phyloP scores from a whole-genome alignment of 1,140 invertebrate genomes.

The Penaeus chinensis region DNA sequence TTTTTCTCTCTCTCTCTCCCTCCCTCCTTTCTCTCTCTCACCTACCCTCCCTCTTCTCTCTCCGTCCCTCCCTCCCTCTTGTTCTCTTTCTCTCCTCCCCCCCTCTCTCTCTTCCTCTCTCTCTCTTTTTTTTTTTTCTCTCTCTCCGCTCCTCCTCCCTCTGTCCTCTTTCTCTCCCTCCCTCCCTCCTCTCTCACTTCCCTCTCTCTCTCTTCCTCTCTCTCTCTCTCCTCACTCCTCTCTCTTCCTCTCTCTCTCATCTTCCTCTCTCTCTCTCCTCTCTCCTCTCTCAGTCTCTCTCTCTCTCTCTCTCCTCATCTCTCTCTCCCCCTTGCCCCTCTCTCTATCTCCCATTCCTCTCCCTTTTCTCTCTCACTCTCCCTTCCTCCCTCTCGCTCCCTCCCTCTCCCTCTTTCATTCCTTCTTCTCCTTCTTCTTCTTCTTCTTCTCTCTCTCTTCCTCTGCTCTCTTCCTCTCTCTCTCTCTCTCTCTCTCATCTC shows the following conservation, averaged over 20 bases:
- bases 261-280: too few relatives aligned
- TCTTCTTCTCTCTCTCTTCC: too few relatives aligned
- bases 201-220: conserved; percentile 9
- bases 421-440: conserved; percentile 9
- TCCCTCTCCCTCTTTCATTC: conserved; percentile 1
- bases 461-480: too few relatives aligned
- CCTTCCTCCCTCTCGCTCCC: conserved; percentile 1
- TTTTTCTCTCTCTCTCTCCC: too few relatives aligned
- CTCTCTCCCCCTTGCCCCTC: neutral
- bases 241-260: conserved; percentile 3
- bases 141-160: too few relatives aligned
- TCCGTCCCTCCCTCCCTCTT: neutral
- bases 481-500: too few relatives aligned
- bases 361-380: neutral
- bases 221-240: conserved; percentile 1
- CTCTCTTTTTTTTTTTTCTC: too few relatives aligned
- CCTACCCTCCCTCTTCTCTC: neutral
- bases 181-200: too few relatives aligned
- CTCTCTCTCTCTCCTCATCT: conserved; percentile 1
- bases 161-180: conserved; percentile 3
- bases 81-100: neutral
- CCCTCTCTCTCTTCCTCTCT: conserved; percentile 8
- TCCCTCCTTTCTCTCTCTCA: too few relatives aligned
- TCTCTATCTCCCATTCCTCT: neutral
- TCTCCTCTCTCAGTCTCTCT: too few relatives aligned